Evolutionary conservation across 2,888 invertebrate species (phyloP), one percentile per base, ranked within the genome.

Genomic region (Cosmia pyralina): DNA sequence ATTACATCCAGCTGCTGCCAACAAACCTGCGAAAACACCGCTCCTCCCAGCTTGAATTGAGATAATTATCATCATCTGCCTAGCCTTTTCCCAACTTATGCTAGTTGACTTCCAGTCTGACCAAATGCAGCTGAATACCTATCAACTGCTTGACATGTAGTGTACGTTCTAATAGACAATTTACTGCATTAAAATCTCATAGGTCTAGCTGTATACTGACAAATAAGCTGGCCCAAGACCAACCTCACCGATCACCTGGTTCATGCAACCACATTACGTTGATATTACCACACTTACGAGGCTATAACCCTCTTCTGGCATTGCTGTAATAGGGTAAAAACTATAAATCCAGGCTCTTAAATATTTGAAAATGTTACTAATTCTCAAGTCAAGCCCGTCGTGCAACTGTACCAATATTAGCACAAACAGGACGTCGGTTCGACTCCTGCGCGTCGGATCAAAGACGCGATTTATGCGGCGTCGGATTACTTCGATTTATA

Each of bases 401-500:
- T 62, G 71, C 70, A 73, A 73, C 69, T 77, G 73, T 77, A 78
- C 70, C 66, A 83, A 85, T 81, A 81, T 85, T 85, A 85, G 81
- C 69, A 69, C 81, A 75, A 82, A 83, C 79, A 77, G 82, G 79
- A 77, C 83, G 81, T 79, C 57, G 72, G 70, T 69, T 77, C 68
- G 67, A 88, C 87, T 88, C 83, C 75, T 83, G 87, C 87, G 86
- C 87, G 83, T 76, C 72, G 82, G 87, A 88, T 90, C 88, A 87
- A 87, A 86, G 85, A 71, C 81, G 69, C 84, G 87, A 90, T 88
- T 88, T 89, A 89, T 86, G 82, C 58, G 80, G 77, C 77, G 83
- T 85, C 81, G 85, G 88, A 87, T 90, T 90, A 88, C 82, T 71
- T 76, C 85, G 83, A 90, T 87, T 90, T 90, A 90, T 89, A 59